Evolutionary conservation across 2,888 invertebrate genomes (phyloP).

Genomic region (Clistopyga incitator): DNA sequence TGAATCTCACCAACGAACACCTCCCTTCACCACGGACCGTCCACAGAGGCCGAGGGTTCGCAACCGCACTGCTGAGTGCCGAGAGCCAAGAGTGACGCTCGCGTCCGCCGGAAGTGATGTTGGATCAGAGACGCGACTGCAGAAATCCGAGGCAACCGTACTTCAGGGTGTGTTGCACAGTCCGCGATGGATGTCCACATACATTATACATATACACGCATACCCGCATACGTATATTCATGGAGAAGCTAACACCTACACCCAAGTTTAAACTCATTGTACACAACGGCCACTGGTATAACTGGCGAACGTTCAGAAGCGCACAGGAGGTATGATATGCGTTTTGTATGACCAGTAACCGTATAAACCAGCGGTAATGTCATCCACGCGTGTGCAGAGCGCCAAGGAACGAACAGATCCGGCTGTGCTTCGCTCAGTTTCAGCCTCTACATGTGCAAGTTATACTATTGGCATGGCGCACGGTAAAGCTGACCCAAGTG

Average conservation of each 20-base stretch:
- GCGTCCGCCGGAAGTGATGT: constrained; percentile 26
- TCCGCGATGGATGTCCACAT: constrained; percentile 48
- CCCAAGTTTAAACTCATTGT: constrained; percentile 8
- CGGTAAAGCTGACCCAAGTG: constrained; percentile 2
- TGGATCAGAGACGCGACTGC: constrained; percentile 19
- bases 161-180: background rate
- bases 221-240: too few species aligned
- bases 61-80: constrained; percentile 12
- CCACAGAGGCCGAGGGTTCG: background rate
- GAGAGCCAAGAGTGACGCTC: constrained; percentile 13
- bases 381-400: constrained; percentile 3
- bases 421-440: constrained; percentile 3
- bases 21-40: constrained; percentile 26
- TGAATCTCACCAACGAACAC: constrained; percentile 32
- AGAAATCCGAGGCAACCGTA: background rate
- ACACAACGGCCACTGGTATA: background rate
- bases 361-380: constrained; percentile 32
- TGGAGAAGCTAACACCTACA: too few species aligned
- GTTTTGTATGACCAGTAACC: background rate
- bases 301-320: background rate
- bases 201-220: constrained; percentile 34
- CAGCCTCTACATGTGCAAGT: background rate
- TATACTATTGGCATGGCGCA: background rate
- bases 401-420: constrained; percentile 21
- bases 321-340: background rate